phyloP scores from a whole-genome alignment of 2,797 vertebrate genomes.

The Podarcis lilfordi region DNA sequence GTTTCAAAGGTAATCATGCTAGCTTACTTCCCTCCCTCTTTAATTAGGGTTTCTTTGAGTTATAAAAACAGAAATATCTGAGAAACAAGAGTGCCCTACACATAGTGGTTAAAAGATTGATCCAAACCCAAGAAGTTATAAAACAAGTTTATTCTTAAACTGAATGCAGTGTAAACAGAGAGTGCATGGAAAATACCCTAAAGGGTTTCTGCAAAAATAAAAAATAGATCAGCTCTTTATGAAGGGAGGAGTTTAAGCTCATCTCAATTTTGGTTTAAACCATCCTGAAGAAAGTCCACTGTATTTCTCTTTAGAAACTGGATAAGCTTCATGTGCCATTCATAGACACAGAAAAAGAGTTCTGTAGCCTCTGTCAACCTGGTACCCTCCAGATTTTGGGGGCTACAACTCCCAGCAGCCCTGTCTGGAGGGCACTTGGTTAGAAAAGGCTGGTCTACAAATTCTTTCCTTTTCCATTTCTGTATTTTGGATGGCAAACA shows the following conservation, averaged over 20 bases:
- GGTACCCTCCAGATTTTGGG: no score
- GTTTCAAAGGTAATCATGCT: constrained; percentile 36
- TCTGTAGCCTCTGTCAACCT: not conserved
- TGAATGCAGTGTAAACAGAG: not conserved
- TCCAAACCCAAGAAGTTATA: constrained; percentile 43
- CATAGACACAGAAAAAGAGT: not conserved
- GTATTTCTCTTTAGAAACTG: not conserved
- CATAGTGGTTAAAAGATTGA: constrained; percentile 4
- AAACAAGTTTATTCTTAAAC: constrained; percentile 29
- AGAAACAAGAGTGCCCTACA: not conserved
- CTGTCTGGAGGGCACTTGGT: no score
- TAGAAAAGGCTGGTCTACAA: not conserved
- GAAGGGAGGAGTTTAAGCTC: constrained; percentile 20
- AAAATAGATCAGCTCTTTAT: constrained; percentile 12
- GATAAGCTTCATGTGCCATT: constrained; percentile 30
- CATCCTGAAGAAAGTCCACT: not conserved
- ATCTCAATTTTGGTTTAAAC: not conserved
- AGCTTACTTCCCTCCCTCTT: constrained; percentile 43
- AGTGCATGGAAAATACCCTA: not conserved
- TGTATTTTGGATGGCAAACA: not conserved
- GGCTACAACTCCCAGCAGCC: no score
- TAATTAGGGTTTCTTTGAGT: constrained; percentile 47
- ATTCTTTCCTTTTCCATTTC: not conserved
- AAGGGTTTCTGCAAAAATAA: constrained; percentile 17
- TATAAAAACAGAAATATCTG: not conserved